These are phyloP conservation scores for Rostratula benghalensis DNA, from an alignment of 2,113 vertebrate genomes.

Conservation along the genomic window DNA sequence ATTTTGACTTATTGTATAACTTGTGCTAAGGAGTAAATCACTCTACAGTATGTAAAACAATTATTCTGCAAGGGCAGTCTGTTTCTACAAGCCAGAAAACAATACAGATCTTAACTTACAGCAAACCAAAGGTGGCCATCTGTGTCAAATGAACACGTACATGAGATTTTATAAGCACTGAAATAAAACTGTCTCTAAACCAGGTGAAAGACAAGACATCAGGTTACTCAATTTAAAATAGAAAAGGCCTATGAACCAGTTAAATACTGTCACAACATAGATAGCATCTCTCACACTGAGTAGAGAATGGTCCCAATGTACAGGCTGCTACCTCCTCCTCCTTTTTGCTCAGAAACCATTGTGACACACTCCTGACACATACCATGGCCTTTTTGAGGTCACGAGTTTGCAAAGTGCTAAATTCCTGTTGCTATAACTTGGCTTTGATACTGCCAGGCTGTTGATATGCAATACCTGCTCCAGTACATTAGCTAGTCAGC, in stretches of 20 bases:
- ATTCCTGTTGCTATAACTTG: slow-evolving; percentile 31
- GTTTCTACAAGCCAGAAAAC: background rate
- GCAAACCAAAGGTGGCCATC: background rate
- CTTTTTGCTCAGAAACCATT: background rate
- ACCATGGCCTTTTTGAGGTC: background rate
- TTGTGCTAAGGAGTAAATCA: background rate
- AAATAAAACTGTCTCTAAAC: background rate
- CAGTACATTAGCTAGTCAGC: background rate
- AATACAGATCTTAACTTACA: background rate
- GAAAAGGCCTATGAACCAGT: background rate
- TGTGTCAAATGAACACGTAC: background rate
- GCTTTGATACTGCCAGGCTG: slow-evolving; percentile 20
- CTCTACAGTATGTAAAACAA: background rate
- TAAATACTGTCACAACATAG: background rate
- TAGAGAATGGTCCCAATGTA: background rate
- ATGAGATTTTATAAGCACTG: background rate
- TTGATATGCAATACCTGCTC: slow-evolving; percentile 48
- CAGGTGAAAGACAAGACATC: background rate
- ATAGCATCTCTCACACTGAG: background rate
- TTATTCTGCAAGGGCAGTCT: background rate
- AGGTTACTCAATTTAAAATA: background rate
- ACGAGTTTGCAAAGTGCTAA: slow-evolving; percentile 11
- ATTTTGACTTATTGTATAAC: background rate
- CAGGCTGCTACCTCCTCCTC: background rate
- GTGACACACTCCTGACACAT: background rate